phyloP scores from a whole-genome alignment of 2,113 vertebrate genomes.

The Dermatemys mawii region DNA sequence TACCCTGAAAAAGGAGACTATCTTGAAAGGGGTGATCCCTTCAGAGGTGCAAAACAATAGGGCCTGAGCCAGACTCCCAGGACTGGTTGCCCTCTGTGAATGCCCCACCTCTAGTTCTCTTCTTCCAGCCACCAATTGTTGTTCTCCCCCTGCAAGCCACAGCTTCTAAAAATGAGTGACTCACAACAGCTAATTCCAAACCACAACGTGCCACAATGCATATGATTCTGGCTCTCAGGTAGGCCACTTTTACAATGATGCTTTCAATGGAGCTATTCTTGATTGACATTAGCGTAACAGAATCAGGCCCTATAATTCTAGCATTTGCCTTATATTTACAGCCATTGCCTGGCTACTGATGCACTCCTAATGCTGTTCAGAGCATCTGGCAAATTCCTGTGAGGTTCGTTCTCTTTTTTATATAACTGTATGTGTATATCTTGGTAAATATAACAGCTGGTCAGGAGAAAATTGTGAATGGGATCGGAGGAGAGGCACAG shows the following conservation, averaged over 20 bases:
- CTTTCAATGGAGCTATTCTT: conserved; percentile 6
- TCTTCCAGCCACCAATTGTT: neutral
- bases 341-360: neutral
- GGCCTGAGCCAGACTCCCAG: neutral
- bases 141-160: neutral
- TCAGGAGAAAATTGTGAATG: neutral
- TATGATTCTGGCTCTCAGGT: neutral
- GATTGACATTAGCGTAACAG: neutral
- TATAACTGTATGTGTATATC: neutral
- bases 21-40: neutral
- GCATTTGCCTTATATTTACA: neutral
- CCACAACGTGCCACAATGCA: neutral
- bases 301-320: neutral
- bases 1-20: conserved; percentile 19
- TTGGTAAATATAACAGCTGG: neutral
- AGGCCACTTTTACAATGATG: conserved; percentile 15
- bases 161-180: neutral
- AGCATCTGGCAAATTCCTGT: conserved; percentile 1
- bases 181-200: neutral
- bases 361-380: neutral
- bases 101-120: neutral
- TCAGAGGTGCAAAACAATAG: neutral
- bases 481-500: neutral
- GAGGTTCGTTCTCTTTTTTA: neutral
- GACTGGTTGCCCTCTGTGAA: neutral